Conservation (phyloP, 2,888 invertebrate genomes). For the Eupithecia dodoneata region DNA sequence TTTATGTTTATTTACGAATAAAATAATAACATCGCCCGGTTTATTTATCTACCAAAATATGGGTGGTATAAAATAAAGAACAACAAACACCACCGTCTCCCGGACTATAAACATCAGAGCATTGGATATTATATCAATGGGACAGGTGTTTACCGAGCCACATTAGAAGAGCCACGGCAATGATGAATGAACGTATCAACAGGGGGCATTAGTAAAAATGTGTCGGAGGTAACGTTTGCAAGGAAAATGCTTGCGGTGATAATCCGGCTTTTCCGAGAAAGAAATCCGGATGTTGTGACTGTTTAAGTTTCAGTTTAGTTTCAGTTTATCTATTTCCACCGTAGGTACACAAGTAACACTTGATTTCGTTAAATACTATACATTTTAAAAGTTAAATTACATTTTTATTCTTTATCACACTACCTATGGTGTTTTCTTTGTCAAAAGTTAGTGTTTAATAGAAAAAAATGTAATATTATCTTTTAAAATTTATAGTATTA, state of each 20-base stretch:
- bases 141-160: slow-evolving; percentile 45
- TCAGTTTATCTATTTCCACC: too few species aligned
- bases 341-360: too few species aligned
- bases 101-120: slow-evolving; percentile 27
- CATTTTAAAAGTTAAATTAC: too few species aligned
- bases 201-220: slow-evolving; percentile 42
- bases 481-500: too few species aligned
- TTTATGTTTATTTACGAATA: too few species aligned
- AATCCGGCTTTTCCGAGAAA: background rate
- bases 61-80: background rate
- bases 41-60: background rate
- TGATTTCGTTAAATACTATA: too few species aligned
- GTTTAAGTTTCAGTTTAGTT: too few species aligned
- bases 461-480: too few species aligned
- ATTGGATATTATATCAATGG: slow-evolving; percentile 43
- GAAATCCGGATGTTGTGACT: background rate
- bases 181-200: slow-evolving; percentile 45
- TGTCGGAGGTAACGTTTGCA: background rate
- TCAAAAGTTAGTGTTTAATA: too few species aligned
- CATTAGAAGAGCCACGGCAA: slow-evolving; percentile 40
- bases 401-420: too few species aligned
- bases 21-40: background rate
- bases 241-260: background rate
- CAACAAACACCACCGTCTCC: slow-evolving; percentile 1
- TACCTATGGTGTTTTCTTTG: too few species aligned